Evolutionary conservation across 2,888 invertebrate species (phyloP).

Genomic region (Athrips mouffetella): DNA sequence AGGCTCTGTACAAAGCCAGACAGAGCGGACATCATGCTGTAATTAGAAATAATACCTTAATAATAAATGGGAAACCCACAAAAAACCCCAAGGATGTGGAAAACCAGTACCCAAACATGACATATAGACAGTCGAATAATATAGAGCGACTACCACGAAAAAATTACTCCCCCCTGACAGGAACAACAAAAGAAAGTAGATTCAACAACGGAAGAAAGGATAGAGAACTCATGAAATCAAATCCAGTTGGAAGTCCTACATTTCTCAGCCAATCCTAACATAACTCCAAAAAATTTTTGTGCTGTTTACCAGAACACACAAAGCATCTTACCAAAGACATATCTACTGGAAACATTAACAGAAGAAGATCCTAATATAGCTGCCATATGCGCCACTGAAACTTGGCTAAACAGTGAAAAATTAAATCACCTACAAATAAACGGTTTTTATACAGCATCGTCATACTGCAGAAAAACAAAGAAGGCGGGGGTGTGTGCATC

Average conservation of each 20-base stretch:
- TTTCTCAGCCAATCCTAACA: neutral
- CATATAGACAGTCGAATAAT: neutral
- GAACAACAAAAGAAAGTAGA: neutral
- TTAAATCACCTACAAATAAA: neutral
- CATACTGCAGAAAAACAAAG: neutral
- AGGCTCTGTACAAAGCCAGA: neutral
- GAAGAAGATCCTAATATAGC: neutral
- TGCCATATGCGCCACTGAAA: neutral
- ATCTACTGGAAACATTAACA: neutral
- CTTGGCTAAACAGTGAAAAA: neutral
- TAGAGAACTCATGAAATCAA: too few species aligned
- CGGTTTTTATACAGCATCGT: neutral
- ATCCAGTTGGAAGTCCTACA: too few species aligned
- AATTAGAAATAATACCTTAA: neutral
- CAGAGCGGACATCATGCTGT: neutral
- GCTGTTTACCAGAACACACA: neutral
- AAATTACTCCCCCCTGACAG: neutral
- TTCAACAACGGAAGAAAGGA: too few species aligned
- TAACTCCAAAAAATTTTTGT: neutral
- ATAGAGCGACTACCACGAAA: neutral
- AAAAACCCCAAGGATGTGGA: neutral
- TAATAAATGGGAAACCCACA: neutral
- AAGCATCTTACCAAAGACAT: neutral
- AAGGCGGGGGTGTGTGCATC: neutral
- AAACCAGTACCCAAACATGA: neutral